Conservation (phyloP, 2,113 vertebrate species). For the Gavia stellata region DNA sequence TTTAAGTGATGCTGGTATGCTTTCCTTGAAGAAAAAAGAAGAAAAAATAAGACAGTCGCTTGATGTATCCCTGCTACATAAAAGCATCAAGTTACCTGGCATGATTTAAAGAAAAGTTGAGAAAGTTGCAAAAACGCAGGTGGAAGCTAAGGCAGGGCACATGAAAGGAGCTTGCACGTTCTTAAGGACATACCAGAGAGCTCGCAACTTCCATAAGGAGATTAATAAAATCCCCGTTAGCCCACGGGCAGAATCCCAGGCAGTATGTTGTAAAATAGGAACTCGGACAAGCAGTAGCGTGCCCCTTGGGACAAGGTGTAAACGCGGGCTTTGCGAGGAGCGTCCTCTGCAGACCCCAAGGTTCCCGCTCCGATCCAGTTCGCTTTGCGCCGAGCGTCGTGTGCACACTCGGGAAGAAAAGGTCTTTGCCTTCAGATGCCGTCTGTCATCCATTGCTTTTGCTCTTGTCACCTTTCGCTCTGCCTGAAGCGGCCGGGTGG, state of each 20-base stretch:
- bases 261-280: neutral
- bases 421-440: neutral
- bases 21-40: neutral
- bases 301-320: neutral
- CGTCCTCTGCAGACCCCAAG: neutral
- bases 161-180: neutral
- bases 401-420: neutral
- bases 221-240: neutral
- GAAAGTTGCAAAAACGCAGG: neutral
- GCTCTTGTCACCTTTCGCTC: neutral
- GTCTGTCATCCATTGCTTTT: neutral
- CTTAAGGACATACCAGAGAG: neutral
- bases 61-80: too few relatives aligned
- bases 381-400: fast-evolving
- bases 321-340: neutral
- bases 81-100: neutral
- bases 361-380: neutral
- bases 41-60: neutral
- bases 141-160: neutral
- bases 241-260: neutral
- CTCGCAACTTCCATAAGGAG: neutral
- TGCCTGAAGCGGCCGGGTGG: neutral
- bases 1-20: neutral
- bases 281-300: neutral
- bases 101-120: neutral